Conservation (phyloP, 2,113 vertebrate species). For the Mola mola region DNA sequence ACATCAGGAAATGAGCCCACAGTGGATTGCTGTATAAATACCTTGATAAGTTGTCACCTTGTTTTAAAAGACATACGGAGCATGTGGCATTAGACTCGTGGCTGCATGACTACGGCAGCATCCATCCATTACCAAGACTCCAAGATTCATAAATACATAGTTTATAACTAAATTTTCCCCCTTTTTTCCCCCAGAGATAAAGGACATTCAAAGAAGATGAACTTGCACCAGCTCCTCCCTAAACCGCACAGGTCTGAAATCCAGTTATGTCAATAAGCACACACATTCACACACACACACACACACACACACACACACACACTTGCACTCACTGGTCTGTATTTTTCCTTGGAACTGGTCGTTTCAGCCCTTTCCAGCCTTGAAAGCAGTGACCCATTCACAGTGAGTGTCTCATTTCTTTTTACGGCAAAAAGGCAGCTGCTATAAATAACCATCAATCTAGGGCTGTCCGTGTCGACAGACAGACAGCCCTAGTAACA, state of each 20-base stretch:
- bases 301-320: neutral
- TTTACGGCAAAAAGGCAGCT: conserved; percentile 28
- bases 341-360: conserved; percentile 10
- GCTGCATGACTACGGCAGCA: conserved; percentile 12
- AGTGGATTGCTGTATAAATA: conserved; percentile 53
- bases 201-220: conserved; percentile 89
- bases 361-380: conserved; percentile 32
- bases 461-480: too few species aligned
- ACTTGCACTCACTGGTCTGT: neutral
- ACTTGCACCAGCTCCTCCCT: conserved; percentile 86
- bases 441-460: conserved; percentile 44
- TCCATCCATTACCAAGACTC: conserved; percentile 15
- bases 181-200: conserved; percentile 84
- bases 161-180: conserved; percentile 68
- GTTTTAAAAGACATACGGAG: conserved; percentile 20
- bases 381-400: conserved; percentile 41
- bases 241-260: conserved; percentile 91
- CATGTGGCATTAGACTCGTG: neutral
- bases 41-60: conserved; percentile 50
- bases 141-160: conserved; percentile 7
- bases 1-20: conserved; percentile 66
- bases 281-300: neutral
- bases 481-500: too few species aligned
- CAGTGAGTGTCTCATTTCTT: conserved; percentile 41
- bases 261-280: conserved; percentile 9